Percentiles rank a stretch among this genome's conserved stretches.
phyloP scores from a whole-genome alignment of 2,797 vertebrate genomes.

The Cryptoprocta ferox region DNA sequence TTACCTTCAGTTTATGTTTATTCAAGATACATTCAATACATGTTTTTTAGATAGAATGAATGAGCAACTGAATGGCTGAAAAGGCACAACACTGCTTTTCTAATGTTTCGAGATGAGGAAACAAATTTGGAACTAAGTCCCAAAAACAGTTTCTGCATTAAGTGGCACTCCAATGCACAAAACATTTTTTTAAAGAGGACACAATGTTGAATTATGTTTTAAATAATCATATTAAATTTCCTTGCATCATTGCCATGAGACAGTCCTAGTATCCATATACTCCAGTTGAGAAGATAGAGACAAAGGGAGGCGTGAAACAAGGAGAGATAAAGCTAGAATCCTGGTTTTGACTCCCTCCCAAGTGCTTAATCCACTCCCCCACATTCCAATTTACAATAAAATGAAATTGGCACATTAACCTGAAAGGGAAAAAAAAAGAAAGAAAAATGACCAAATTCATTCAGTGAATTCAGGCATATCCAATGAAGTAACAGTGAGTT shows the following conservation, averaged over 20 bases:
- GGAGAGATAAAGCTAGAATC: conserved; percentile 57
- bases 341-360: conserved; percentile 60
- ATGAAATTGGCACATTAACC: conserved; percentile 76
- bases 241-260: conserved; percentile 19
- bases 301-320: conserved; percentile 41
- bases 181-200: not conserved
- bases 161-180: not conserved
- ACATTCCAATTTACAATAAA: conserved; percentile 79
- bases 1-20: conserved; percentile 3
- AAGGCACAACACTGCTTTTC: not conserved
- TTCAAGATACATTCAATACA: conserved; percentile 18
- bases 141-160: not conserved
- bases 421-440: conserved; percentile 72
- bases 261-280: conserved; percentile 45
- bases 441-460: conserved; percentile 65
- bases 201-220: not conserved
- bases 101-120: not conserved
- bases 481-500: conserved; percentile 41
- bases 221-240: conserved; percentile 19
- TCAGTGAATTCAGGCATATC: conserved; percentile 55
- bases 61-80: not conserved
- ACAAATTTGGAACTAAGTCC: not conserved
- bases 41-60: not conserved
- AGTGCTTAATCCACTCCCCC: conserved; percentile 66
- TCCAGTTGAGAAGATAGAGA: conserved; percentile 64